phyloP scores from a whole-genome alignment of 1,140 invertebrate genomes.

The Heliconius hermathena region DNA sequence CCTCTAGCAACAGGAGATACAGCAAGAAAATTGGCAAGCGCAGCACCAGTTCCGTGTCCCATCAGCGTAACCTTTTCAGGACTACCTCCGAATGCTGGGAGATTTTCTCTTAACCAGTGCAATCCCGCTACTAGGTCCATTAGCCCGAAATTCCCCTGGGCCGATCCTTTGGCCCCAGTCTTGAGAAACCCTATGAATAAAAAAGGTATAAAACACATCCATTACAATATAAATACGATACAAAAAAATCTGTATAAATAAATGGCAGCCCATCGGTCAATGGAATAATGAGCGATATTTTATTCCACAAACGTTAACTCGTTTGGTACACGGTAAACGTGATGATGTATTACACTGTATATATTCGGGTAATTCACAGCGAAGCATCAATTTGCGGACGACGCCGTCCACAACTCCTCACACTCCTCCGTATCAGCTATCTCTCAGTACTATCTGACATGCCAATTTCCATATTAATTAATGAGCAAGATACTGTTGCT shows the following conservation, averaged over 20 bases:
- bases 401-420: constrained; percentile 24
- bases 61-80: constrained; percentile 93
- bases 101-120: constrained; percentile 95
- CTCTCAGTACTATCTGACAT: constrained; percentile 33
- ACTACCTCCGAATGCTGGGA: constrained; percentile 94
- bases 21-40: constrained; percentile 95
- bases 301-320: not conserved
- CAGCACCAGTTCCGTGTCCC: constrained; percentile 96
- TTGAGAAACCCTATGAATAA: constrained; percentile 90
- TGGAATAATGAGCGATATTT: not conserved
- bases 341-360: constrained; percentile 31
- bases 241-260: not conserved
- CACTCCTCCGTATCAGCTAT: constrained; percentile 32
- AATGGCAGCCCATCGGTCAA: not conserved
- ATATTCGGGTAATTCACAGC: constrained; percentile 27
- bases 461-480: constrained; percentile 40
- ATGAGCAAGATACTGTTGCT: constrained; percentile 28
- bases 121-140: constrained; percentile 97
- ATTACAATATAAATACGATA: not conserved
- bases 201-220: not conserved
- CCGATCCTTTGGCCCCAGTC: constrained; percentile 91
- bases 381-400: constrained; percentile 41
- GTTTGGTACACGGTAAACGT: not conserved
- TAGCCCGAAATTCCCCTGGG: constrained; percentile 96
- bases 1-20: constrained; percentile 97